A percentile compares a stretch with the other conserved stretches of the same genome.
Conservation (phyloP, 2,797 vertebrate genomes). For the Apodemus agrarius region DNA sequence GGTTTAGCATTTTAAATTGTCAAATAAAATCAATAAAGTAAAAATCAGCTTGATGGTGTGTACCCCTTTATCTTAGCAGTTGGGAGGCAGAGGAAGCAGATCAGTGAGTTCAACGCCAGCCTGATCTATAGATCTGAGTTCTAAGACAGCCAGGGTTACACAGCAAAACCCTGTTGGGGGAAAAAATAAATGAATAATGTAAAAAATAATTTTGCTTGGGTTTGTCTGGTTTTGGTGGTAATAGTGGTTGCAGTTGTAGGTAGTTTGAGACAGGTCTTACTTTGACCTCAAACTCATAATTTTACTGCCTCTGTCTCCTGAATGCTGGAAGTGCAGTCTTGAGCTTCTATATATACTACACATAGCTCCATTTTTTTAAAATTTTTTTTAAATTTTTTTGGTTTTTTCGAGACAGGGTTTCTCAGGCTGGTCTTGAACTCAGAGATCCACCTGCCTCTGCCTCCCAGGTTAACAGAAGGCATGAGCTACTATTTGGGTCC, state of each 20-base stretch:
- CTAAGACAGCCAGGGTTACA: not conserved
- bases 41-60: not conserved
- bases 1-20: conserved; percentile 31
- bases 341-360: not conserved
- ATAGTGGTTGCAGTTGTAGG: not conserved
- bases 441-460: not conserved
- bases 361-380: not conserved
- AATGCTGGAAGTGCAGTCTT: not conserved
- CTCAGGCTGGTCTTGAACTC: not conserved
- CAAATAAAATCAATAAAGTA: conserved; percentile 32
- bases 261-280: not conserved
- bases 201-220: conserved; percentile 27
- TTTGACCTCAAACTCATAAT: not conserved
- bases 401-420: not conserved
- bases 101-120: not conserved
- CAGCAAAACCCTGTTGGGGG: not conserved
- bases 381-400: no score
- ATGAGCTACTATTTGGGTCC: not conserved
- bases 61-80: no score
- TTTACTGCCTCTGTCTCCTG: not conserved
- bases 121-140: not conserved
- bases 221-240: not conserved
- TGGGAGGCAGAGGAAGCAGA: not conserved
- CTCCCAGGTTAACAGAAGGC: not conserved
- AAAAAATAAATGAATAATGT: not conserved